Conservation (phyloP, 2,797 vertebrate species). For the Acropternis orthonyx region DNA sequence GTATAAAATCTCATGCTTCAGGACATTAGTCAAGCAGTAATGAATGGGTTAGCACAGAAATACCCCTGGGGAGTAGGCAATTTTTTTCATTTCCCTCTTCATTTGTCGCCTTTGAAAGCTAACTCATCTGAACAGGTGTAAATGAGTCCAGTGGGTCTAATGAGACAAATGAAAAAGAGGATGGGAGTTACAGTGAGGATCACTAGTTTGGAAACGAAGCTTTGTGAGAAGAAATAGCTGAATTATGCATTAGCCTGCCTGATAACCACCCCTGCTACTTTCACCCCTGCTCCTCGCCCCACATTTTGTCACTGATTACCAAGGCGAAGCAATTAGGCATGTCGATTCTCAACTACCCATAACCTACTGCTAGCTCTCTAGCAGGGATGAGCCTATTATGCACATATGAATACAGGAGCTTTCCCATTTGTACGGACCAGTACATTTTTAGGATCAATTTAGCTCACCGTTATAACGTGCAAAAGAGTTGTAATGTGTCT, state of each 20-base stretch:
- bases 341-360: constrained; percentile 41
- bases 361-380: constrained; percentile 34
- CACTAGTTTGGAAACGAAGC: constrained; percentile 33
- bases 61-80: not conserved
- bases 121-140: constrained; percentile 58
- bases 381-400: constrained; percentile 35
- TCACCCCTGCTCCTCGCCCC: not conserved
- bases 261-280: not conserved
- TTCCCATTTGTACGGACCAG: not conserved
- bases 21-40: constrained; percentile 51
- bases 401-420: not conserved
- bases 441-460: constrained; percentile 28
- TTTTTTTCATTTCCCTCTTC: constrained; percentile 62
- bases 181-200: constrained; percentile 30
- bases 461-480: not conserved
- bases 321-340: constrained; percentile 56
- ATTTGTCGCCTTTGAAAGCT: constrained; percentile 54
- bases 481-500: not conserved
- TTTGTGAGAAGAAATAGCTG: constrained; percentile 6
- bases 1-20: constrained; percentile 35
- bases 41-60: constrained; percentile 41
- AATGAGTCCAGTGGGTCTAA: constrained; percentile 57
- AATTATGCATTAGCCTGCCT: constrained; percentile 28
- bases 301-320: not conserved
- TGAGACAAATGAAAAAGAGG: constrained; percentile 56